Percentiles rank a stretch among this genome's conserved stretches.
Evolutionary conservation across 2,888 invertebrate species (phyloP).

Genomic region (Pyrrhia umbra): DNA sequence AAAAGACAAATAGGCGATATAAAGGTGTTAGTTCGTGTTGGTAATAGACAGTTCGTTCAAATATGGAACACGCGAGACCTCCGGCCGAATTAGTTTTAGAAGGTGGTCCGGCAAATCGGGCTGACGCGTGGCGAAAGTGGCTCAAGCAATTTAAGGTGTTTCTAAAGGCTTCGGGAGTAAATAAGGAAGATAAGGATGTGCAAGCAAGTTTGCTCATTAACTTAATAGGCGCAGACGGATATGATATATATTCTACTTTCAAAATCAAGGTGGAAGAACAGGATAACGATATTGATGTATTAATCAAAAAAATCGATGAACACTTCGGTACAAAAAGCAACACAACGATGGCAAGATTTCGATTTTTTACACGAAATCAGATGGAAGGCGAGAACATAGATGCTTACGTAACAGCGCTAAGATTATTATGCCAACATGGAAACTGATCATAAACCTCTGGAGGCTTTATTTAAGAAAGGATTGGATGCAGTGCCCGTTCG

Average conservation of each 20-base stretch:
- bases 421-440: constrained; percentile 25
- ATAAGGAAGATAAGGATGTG: background rate
- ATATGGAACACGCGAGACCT: constrained; percentile 2
- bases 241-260: constrained; percentile 7
- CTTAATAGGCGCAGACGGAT: constrained; percentile 12
- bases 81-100: constrained; percentile 4
- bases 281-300: constrained; percentile 1
- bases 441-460: constrained; percentile 11
- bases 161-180: background rate
- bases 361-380: constrained; percentile 18
- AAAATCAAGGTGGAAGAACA: background rate
- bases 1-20: background rate
- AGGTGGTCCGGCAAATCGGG: background rate
- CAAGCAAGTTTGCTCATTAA: background rate
- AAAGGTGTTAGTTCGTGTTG: background rate
- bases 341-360: constrained; percentile 2
- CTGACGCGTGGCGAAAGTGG: background rate
- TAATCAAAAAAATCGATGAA: constrained; percentile 8
- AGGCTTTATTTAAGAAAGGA: constrained; percentile 14
- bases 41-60: background rate
- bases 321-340: constrained; percentile 11
- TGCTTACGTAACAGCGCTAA: constrained; percentile 29
- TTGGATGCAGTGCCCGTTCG: constrained; percentile 49
- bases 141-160: background rate
- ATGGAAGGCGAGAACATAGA: constrained; percentile 11